phyloP scores from a whole-genome alignment of 2,888 invertebrate genomes.

The Dolomedes plantarius region DNA sequence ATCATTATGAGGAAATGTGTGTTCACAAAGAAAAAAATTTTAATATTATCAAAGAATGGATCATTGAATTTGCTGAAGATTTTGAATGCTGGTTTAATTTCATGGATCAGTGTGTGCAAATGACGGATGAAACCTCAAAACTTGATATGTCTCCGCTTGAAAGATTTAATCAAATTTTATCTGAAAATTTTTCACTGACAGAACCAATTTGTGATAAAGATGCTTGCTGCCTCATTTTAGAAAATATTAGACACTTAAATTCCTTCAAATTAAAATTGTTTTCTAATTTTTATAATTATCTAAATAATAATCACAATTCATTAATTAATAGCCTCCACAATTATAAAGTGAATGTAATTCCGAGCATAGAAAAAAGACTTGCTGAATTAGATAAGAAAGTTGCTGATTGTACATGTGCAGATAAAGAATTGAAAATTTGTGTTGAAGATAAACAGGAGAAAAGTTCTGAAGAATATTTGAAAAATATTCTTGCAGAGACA shows the following conservation, averaged over 20 bases:
- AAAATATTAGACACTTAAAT: conserved; percentile 7
- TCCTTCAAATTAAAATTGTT: conserved; percentile 21
- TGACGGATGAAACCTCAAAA: not conserved
- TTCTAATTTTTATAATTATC: conserved; percentile 3
- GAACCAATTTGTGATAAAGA: conserved; percentile 9
- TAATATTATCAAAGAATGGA: not conserved
- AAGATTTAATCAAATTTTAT: not conserved
- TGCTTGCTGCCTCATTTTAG: conserved; percentile 12
- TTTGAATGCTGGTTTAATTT: conserved; percentile 22
- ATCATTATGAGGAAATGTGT: not conserved
- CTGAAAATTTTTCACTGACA: not conserved
- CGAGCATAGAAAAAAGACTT: conserved; percentile 27
- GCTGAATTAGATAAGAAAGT: conserved; percentile 29
- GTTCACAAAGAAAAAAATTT: conserved; percentile 17
- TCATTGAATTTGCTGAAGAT: conserved; percentile 7
- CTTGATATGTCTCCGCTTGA: not conserved
- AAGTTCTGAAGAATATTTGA: conserved; percentile 20
- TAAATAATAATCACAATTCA: conserved; percentile 1
- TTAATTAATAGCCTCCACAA: conserved; percentile 7
- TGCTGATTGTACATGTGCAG: not conserved
- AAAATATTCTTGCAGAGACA: conserved; percentile 62
- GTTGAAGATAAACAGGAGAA: not conserved
- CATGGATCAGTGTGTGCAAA: not conserved
- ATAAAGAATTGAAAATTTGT: not conserved
- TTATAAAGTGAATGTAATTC: conserved; percentile 28